Evolutionary conservation across 2,113 vertebrate species (phyloP), one percentile per base, ranked within the genome.

Genomic region (Brachyhypopomus occidentalis): DNA sequence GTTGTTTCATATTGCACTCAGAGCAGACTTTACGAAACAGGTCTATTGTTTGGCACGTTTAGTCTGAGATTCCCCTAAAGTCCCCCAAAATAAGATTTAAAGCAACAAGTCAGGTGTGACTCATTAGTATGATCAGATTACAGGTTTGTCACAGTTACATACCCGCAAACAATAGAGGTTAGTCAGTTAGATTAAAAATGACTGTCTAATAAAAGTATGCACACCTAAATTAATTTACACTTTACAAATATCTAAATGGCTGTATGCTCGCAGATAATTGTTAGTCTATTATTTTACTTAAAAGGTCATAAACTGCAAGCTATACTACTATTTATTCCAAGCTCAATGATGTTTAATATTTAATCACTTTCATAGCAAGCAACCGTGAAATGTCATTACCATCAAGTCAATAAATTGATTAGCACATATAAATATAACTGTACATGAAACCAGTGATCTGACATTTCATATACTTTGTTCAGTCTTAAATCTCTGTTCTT

Each of bases 81-180:
- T 52, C 45, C 12, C 45, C 45, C 2, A 52, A 52, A 4, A 67
- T 20, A 19, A 67, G 12, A 19, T 36, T 67, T 67, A 67, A 67
- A 67, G 64, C 66, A 70, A 70, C 36, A 70, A 22, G 30, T 70
- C 36, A 70, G 66, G 8, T 70, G 23, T 41, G 9, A 12, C 34
- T 12, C 7, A 9, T 9, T 8, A 69, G 17, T 6, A 17, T 8
- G 9, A 63, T 63, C 23, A 63, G 9, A 2, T 30, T 34, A 4
- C 5, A 67, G 4, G 30, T 36, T 67, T 67, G 64, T 36, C 30
- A 36, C 30, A 7, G 16, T 67, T 19, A n/a, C 20, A 38, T 52
- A 11, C 8, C 7, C 12, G 5, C 45, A 52, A 52, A 52, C 12
- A 52, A 52, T 52, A 14, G 12, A 52, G 45, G 45, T 3, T 14